These are phyloP conservation scores for Penaeus vannamei DNA, from an alignment of 1,140 invertebrate species.

Conservation along the genomic window DNA sequence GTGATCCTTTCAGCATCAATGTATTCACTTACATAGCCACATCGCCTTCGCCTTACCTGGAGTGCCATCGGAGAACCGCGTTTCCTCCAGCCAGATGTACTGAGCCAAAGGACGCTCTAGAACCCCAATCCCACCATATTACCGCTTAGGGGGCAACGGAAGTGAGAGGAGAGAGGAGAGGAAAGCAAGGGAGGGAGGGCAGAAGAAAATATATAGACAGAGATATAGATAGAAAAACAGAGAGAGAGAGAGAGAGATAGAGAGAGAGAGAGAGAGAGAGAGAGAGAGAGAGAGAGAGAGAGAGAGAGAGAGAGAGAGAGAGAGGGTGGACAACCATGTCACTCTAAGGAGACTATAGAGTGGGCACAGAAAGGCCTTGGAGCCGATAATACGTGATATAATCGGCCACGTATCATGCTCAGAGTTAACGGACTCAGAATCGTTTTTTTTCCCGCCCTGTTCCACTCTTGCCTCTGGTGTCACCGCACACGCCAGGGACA, in stretches of 20 bases:
- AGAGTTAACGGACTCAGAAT: no score
- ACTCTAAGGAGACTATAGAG: no score
- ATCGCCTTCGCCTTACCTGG: not conserved
- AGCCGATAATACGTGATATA: no score
- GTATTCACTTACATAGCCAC: not conserved
- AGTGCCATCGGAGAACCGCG: not conserved
- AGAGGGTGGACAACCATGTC: no score
- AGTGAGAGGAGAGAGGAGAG: constrained; percentile 36
- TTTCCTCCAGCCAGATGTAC: not conserved
- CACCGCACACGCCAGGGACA: no score
- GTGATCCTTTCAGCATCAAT: not conserved
- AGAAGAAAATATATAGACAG: not conserved
- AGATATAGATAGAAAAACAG: no score
- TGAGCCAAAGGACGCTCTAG: no score
- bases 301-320: constrained; percentile 33
- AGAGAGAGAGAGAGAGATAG: constrained; percentile 30
- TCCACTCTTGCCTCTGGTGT: no score
- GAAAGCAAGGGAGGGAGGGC: constrained; percentile 18
- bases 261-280: constrained; percentile 25
- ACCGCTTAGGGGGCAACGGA: not conserved
- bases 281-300: constrained; percentile 36
- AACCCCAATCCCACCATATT: not conserved
- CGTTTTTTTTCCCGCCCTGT: no score
- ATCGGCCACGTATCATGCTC: no score
- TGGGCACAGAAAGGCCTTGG: no score